Evolutionary conservation across 2,797 vertebrate species (phyloP).

Genomic region (Gambelia wislizenii): DNA sequence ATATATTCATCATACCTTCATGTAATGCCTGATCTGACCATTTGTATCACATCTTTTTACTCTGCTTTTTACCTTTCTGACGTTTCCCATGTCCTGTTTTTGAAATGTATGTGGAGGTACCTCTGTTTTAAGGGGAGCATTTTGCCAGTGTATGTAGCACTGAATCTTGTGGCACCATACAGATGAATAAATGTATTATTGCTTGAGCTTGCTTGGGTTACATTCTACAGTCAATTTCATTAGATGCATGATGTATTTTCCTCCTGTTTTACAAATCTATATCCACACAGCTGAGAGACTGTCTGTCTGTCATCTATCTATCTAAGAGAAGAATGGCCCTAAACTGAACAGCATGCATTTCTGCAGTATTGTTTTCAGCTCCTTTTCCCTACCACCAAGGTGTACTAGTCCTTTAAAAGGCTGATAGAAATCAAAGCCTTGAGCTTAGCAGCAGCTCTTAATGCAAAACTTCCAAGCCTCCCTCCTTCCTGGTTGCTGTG

Average conservation of each 20-base stretch:
- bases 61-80: background rate
- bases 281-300: background rate
- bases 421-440: constrained; percentile 55
- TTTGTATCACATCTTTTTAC: constrained; percentile 5
- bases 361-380: background rate
- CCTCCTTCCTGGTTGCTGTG: constrained; percentile 37
- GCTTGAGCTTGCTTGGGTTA: background rate
- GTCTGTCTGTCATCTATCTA: background rate
- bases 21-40: background rate
- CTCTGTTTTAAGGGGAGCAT: background rate
- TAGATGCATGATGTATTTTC: background rate
- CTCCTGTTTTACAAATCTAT: background rate
- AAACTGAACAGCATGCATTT: background rate
- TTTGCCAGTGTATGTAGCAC: background rate
- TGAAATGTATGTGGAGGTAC: background rate
- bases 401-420: constrained; percentile 72
- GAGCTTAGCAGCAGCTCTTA: constrained; percentile 65
- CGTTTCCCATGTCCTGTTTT: background rate
- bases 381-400: background rate
- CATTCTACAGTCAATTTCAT: background rate
- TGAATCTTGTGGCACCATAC: background rate
- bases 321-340: background rate
- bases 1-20: background rate
- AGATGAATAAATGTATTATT: background rate
- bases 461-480: constrained; percentile 72